Percentiles rank a stretch among this genome's conserved stretches.
Evolutionary conservation across 2,113 vertebrate species (phyloP).

Genomic region (Rostratula benghalensis): DNA sequence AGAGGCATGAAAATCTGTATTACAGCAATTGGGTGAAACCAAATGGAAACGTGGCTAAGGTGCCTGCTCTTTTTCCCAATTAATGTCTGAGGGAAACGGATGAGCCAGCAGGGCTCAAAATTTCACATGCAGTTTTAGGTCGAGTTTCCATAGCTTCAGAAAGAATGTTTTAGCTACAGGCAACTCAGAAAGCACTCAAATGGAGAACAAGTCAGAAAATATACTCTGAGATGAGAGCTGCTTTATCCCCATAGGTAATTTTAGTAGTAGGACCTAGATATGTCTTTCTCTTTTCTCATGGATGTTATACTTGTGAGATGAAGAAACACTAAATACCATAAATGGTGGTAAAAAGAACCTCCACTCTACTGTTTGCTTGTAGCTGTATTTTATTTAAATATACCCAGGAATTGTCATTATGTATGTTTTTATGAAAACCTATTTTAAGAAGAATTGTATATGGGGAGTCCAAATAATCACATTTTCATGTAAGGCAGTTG

Average conservation of each 20-base stretch:
- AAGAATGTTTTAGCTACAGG: background rate
- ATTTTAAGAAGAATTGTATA: background rate
- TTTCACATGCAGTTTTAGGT: background rate
- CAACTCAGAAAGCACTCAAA: background rate
- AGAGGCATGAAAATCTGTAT: background rate
- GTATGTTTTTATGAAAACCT: background rate
- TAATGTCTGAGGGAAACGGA: background rate
- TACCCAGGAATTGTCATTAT: background rate
- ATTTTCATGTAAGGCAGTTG: background rate
- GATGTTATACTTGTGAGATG: background rate
- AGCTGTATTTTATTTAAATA: background rate
- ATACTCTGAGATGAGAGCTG: background rate
- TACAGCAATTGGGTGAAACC: background rate
- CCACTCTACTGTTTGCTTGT: background rate
- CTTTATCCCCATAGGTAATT: background rate
- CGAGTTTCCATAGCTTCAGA: background rate
- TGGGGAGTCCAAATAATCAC: background rate
- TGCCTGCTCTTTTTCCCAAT: background rate
- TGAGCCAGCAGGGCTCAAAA: background rate
- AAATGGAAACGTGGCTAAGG: background rate
- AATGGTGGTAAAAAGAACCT: background rate
- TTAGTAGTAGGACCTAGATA: background rate
- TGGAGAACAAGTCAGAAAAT: background rate
- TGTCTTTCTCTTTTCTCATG: background rate
- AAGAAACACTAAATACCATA: background rate